phyloP scores from a whole-genome alignment of 2,113 vertebrate genomes.

The Passer domesticus region DNA sequence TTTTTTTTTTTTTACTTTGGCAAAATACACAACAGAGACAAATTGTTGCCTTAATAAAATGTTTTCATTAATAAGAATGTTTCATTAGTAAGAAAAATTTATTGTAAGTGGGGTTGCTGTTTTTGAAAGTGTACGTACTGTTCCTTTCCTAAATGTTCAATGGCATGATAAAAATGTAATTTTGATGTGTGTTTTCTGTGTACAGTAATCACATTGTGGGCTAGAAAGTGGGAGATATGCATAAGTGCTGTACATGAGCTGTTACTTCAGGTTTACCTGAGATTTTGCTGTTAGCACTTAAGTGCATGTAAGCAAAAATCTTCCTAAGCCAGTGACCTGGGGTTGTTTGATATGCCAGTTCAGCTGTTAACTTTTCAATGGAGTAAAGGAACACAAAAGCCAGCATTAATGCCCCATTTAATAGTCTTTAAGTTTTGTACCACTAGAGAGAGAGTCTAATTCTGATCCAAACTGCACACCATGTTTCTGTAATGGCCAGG shows the following conservation, averaged over 20 bases:
- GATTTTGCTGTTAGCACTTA: neutral
- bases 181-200: neutral
- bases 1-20: neutral
- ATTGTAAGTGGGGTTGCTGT: neutral
- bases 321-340: neutral
- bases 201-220: neutral
- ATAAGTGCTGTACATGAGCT: no score
- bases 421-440: neutral
- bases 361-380: neutral
- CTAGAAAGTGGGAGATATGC: rapidly evolving
- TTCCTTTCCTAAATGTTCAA: neutral
- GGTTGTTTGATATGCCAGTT: neutral
- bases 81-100: neutral
- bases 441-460: neutral
- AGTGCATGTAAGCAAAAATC: neutral
- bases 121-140: neutral
- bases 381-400: neutral
- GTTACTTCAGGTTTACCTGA: neutral
- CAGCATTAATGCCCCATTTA: neutral
- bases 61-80: neutral
- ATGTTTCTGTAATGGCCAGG: neutral
- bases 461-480: neutral
- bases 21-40: neutral
- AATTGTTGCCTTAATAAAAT: neutral
- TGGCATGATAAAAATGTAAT: neutral